phyloP scores from a whole-genome alignment of 1,140 invertebrate species.

The Hesperophylax magnus region DNA sequence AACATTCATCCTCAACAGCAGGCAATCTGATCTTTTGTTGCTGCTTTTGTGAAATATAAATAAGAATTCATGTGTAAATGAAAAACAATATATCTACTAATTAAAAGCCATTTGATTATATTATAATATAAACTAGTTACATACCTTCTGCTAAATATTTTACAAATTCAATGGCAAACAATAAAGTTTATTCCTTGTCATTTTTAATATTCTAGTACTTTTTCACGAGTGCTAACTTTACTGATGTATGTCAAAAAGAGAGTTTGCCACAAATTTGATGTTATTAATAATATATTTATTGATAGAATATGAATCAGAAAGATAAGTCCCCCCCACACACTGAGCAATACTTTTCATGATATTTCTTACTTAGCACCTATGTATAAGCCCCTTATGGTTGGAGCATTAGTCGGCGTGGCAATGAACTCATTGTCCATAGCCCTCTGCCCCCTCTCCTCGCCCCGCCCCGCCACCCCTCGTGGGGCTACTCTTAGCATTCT shows the following conservation, averaged over 20 bases:
- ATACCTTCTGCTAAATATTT: slow-evolving; percentile 30
- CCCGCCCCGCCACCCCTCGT: slow-evolving; percentile 26
- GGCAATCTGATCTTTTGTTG: slow-evolving; percentile 41
- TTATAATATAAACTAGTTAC: neutral
- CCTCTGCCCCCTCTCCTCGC: slow-evolving; percentile 29
- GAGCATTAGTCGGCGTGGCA: too few relatives aligned
- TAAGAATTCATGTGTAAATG: slow-evolving; percentile 29
- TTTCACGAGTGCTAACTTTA: neutral
- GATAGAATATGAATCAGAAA: neutral
- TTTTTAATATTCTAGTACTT: neutral
- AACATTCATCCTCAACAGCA: slow-evolving; percentile 54
- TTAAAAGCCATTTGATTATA: slow-evolving; percentile 11
- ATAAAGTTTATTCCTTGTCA: slow-evolving; percentile 1
- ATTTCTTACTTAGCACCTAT: slow-evolving; percentile 5
- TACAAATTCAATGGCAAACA: neutral
- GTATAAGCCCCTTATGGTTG: too few relatives aligned
- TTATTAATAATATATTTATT: neutral
- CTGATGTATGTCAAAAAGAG: slow-evolving; percentile 13
- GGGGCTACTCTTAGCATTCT: slow-evolving; percentile 19
- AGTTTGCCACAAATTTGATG: slow-evolving; percentile 6
- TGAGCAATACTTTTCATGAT: slow-evolving; percentile 13
- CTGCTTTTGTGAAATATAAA: slow-evolving; percentile 38
- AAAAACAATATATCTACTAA: slow-evolving; percentile 21
- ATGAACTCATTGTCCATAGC: slow-evolving; percentile 11
- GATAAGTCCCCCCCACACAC: slow-evolving; percentile 16